Conservation (phyloP, 2,888 invertebrate genomes). For the Agrotis clavis region DNA sequence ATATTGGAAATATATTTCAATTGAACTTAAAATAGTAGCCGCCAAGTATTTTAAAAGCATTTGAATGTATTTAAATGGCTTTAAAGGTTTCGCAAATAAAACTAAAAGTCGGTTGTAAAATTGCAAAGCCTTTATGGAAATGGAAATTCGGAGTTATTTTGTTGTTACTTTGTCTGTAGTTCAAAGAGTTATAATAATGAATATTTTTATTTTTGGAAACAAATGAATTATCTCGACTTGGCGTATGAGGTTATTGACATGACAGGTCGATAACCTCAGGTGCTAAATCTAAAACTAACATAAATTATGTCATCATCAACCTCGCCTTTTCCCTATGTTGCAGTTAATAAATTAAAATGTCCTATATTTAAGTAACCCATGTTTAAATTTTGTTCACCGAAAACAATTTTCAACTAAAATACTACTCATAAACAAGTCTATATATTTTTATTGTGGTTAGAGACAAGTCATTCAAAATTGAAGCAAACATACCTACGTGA, state of each 20-base stretch:
- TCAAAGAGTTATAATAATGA: not conserved
- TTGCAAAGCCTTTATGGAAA: constrained; percentile 8
- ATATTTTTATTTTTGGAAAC: not conserved
- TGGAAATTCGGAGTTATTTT: constrained; percentile 4
- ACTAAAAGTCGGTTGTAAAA: not conserved
- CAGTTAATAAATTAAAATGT: not conserved
- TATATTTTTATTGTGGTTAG: no score
- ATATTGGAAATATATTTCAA: constrained; percentile 41
- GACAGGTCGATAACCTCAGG: no score
- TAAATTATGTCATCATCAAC: not conserved
- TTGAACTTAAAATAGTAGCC: constrained; percentile 38
- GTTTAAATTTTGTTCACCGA: no score
- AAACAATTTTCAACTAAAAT: no score
- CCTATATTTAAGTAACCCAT: no score
- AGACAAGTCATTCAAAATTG: not conserved
- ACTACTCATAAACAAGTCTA: no score
- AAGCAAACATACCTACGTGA: not conserved
- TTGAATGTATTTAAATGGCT: constrained; percentile 47
- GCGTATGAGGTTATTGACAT: no score
- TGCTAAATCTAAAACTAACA: no score
- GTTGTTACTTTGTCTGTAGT: not conserved
- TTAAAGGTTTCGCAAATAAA: constrained; percentile 38
- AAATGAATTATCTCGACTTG: no score
- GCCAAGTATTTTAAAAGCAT: constrained; percentile 53
- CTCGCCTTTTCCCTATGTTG: not conserved